Evolutionary conservation across 2,797 vertebrate species (phyloP).

Genomic region (Rhinoraja longicauda): DNA sequence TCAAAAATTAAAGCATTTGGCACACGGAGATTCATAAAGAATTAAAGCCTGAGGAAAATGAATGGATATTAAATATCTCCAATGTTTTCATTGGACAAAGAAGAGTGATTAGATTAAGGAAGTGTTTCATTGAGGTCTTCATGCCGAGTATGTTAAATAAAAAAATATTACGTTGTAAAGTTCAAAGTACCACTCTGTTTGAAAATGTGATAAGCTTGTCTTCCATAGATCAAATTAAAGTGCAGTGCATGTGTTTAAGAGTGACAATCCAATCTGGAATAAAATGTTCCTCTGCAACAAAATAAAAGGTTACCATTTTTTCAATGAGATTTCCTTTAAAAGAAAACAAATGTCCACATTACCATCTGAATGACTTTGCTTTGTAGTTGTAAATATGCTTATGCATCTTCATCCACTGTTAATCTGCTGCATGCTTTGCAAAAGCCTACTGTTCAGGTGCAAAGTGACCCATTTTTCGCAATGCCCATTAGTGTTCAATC

Average conservation of each 20-base stretch:
- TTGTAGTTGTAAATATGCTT: neutral
- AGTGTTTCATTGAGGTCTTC: neutral
- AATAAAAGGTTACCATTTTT: neutral
- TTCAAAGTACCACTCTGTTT: neutral
- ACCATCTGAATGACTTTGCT: neutral
- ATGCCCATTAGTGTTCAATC: conserved; percentile 26
- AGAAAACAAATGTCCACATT: neutral
- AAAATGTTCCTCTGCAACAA: neutral
- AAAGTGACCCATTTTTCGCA: conserved; percentile 17
- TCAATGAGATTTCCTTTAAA: neutral
- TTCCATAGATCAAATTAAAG: conserved; percentile 9
- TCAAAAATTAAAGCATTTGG: no score
- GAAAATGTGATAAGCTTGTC: neutral
- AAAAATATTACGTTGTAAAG: neutral
- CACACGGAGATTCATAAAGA: neutral
- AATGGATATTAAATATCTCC: neutral
- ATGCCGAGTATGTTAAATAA: neutral
- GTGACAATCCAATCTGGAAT: neutral
- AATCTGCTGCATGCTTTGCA: neutral
- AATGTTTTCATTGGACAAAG: neutral
- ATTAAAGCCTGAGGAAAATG: neutral
- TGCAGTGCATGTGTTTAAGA: neutral
- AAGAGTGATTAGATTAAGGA: neutral
- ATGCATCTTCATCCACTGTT: neutral
- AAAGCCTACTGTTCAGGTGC: neutral